Conservation (phyloP, 2,797 vertebrate genomes). For the Mallotus villosus region DNA sequence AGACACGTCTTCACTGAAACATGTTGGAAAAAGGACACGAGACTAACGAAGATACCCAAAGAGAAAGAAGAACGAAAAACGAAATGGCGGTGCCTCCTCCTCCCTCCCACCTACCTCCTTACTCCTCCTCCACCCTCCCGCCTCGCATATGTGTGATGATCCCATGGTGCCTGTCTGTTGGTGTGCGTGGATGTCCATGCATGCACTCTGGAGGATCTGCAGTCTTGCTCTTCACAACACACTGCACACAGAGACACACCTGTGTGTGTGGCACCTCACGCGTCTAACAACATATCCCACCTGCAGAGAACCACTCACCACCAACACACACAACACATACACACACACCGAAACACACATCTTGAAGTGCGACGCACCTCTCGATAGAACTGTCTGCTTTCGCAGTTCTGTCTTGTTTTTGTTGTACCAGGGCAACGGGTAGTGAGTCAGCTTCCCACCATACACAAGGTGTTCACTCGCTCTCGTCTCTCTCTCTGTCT, state of each 20-base stretch:
- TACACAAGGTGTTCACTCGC: no score
- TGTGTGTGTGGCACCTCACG: slow-evolving; percentile 40
- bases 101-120: slow-evolving; percentile 30
- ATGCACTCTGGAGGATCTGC: not conserved
- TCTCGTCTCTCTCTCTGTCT: no score
- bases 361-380: no score
- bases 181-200: slow-evolving; percentile 13
- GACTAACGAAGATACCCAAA: no score
- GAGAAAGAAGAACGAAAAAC: no score
- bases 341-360: slow-evolving; percentile 43
- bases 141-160: slow-evolving; percentile 48
- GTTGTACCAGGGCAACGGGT: no score
- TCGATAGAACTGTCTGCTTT: no score
- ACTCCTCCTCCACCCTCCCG: slow-evolving; percentile 37
- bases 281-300: slow-evolving; percentile 43
- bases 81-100: no score
- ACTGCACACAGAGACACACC: not conserved
- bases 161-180: no score
- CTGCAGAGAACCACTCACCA: slow-evolving; percentile 24
- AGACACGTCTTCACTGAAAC: slow-evolving; percentile 48
- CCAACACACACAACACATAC: slow-evolving; percentile 16
- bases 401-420: no score
- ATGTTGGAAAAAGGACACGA: no score
- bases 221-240: slow-evolving; percentile 4
- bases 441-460: no score